Base-by-base conservation (phyloP, 2,888 invertebrate species). In the Poecilobothrus nobilitatus region DNA sequence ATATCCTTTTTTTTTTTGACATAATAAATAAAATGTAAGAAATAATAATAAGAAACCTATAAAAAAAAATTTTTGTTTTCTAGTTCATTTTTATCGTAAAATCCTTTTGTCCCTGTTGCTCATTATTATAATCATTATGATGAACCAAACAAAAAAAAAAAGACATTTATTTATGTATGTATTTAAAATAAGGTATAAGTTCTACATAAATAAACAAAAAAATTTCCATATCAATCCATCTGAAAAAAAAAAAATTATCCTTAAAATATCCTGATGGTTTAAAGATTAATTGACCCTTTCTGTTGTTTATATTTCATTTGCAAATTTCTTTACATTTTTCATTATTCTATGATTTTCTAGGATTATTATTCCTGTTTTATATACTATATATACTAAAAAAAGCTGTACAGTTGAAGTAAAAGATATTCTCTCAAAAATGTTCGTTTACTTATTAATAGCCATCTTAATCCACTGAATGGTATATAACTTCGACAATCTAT, bases 91-190 rank as follows among this genome's bases (percentile, higher is more conserved):
- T 53, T 53, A 53, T 53, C 15, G 18, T 53, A 53, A n/a, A 41
- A 53, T 53, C 53, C 53, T 53, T 53, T 53, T 53, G 53, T 53
- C 18, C 53, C 53, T 53, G 53, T 53, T 53, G 53, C 53, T 53
- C 53, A 53, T 53, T 53, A 53, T 53, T 53, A 53, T 53, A 18
- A 53, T 53, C 53, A 53, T 53, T 53, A 53, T 18, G 1, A 9
- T 41, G 5, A 27, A 27, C 27, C 2, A n/a, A 18, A 53, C 15
- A n/a, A 53, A 18, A 53, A 53, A 44, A 53, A 53, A 53, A 53
- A 12, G 2, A 53, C 41, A 9, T 12, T 41, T 41, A 9, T 41
- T 41, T 27, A 27, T 27, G 5, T 27, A 27, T 27, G 27, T 27
- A 27, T 27, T 4, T 27, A 27, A 27, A 27, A 27, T 27, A 27